Percentiles rank a stretch among this genome's conserved stretches.
Evolutionary conservation across 2,888 invertebrate species (phyloP).

Genomic region (Acleris cristana): DNA sequence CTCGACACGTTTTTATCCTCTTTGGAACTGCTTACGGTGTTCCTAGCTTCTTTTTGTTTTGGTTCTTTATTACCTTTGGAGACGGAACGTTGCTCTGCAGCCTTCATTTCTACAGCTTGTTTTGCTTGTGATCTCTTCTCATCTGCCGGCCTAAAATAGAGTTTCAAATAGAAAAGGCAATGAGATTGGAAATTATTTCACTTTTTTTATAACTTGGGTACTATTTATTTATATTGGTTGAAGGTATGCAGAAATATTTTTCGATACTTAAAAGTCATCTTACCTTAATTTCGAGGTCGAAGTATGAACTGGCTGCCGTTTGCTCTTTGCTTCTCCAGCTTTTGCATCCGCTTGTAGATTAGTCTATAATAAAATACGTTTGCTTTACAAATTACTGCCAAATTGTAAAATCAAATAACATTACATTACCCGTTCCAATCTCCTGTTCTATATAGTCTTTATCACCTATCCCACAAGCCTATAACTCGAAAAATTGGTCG

Average conservation of each 20-base stretch:
- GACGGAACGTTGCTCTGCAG: constrained; percentile 54
- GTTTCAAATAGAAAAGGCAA: not conserved
- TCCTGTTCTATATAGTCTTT: too few relatives aligned
- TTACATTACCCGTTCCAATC: too few relatives aligned
- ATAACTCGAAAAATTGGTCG: too few relatives aligned
- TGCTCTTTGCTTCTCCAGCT: constrained; percentile 53
- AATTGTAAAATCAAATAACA: too few relatives aligned
- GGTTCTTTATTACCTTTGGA: constrained; percentile 74
- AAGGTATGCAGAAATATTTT: too few relatives aligned
- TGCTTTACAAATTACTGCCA: not conserved
- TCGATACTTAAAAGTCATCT: constrained; percentile 6
- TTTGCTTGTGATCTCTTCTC: constrained; percentile 57
- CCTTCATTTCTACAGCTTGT: constrained; percentile 57
- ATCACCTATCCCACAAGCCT: too few relatives aligned
- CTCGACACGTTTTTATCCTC: constrained; percentile 51
- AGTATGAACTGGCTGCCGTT: constrained; percentile 64
- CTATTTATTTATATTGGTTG: not conserved
- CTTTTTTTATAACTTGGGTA: constrained; percentile 25
- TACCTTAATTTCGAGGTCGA: constrained; percentile 74
- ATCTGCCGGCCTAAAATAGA: constrained; percentile 52
- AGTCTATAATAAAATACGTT: constrained; percentile 55
- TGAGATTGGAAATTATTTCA: not conserved
- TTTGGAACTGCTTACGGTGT: constrained; percentile 49
- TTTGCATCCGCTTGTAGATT: constrained; percentile 60
- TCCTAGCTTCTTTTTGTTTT: constrained; percentile 63